Conservation (phyloP, 2,797 vertebrate genomes). For the Potorous gilbertii region DNA sequence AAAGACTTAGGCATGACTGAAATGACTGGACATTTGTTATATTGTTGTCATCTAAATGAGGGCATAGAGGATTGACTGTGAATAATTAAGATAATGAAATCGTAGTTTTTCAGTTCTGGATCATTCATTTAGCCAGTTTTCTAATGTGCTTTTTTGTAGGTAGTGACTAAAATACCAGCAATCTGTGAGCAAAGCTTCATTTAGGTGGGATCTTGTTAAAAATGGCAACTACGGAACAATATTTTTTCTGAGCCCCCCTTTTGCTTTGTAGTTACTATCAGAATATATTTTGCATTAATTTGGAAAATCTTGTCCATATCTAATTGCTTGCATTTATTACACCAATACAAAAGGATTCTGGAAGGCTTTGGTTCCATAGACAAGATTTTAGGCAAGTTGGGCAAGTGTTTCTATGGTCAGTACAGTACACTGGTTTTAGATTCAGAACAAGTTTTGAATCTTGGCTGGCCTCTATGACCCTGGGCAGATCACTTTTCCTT, state of each 20-base stretch:
- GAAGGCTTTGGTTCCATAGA: background rate
- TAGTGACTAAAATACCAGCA: slow-evolving; percentile 17
- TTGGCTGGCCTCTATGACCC: background rate
- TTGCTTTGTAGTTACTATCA: background rate
- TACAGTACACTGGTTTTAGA: background rate
- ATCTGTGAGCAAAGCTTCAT: slow-evolving; percentile 21
- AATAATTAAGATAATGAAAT: slow-evolving; percentile 29
- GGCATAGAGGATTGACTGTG: slow-evolving; percentile 50
- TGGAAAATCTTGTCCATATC: background rate
- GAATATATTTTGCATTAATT: background rate
- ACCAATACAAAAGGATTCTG: background rate
- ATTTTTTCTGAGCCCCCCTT: background rate
- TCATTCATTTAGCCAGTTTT: slow-evolving; percentile 38
- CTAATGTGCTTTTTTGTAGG: background rate
- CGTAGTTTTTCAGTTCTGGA: slow-evolving; percentile 42
- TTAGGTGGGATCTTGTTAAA: background rate
- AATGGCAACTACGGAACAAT: background rate
- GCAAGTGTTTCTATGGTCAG: background rate
- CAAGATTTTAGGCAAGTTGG: background rate
- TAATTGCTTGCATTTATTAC: background rate
- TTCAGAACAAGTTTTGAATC: background rate
- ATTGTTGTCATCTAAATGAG: slow-evolving; percentile 59
- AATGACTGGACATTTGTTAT: slow-evolving; percentile 40
- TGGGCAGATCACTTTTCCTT: background rate
- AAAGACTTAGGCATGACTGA: background rate